These are phyloP conservation scores for Sepiola atlantica DNA, from an alignment of 2,888 invertebrate species.

Conservation along the genomic window DNA sequence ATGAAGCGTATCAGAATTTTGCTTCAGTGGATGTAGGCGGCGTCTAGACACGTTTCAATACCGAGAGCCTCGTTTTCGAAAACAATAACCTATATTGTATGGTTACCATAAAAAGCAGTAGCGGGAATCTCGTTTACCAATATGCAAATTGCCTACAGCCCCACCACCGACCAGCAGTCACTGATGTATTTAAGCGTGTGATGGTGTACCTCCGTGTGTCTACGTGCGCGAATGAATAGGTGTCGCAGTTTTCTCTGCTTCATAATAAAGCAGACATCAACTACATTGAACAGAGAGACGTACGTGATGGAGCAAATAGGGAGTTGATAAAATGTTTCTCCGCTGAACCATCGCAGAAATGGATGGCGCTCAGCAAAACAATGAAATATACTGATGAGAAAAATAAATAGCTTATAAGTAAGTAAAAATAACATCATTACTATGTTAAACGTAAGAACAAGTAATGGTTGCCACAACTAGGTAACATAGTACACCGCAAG, in stretches of 20 bases:
- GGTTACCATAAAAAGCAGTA: background rate
- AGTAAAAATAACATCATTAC: background rate
- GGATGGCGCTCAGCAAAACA: background rate
- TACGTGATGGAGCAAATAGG: background rate
- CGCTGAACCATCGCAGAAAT: background rate
- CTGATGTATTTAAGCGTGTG: background rate
- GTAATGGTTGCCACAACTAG: no score
- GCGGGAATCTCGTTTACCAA: background rate
- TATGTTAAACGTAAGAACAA: no score
- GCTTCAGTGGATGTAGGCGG: background rate
- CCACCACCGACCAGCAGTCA: background rate
- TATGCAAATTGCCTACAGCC: background rate
- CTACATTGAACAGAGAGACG: background rate
- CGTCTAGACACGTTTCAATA: background rate
- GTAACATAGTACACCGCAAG: no score
- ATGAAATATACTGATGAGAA: background rate
- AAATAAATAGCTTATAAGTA: no score
- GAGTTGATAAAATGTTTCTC: background rate
- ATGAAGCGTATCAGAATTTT: constrained; percentile 6
- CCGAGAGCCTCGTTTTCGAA: background rate
- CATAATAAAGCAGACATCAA: background rate
- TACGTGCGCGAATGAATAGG: background rate
- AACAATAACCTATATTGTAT: background rate
- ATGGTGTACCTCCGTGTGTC: background rate
- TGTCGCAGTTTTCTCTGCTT: background rate